phyloP scores from a whole-genome alignment of 1,140 invertebrate genomes.

The Metopolophium dirhodum region DNA sequence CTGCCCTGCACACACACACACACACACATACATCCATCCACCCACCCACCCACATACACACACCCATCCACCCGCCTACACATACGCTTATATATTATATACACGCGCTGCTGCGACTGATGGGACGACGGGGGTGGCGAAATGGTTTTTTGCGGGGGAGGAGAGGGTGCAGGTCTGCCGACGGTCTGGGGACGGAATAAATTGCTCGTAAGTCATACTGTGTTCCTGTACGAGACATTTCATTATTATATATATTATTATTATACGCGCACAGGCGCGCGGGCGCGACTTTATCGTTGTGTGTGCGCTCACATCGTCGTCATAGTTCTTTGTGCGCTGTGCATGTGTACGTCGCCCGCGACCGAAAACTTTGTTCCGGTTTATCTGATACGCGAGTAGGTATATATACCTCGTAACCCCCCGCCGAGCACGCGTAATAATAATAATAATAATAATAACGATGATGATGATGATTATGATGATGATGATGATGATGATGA shows the following conservation, averaged over 20 bases:
- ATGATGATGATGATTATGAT: no score
- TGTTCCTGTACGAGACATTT: slow-evolving; percentile 56
- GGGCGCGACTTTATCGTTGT: slow-evolving; percentile 31
- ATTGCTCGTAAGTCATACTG: slow-evolving; percentile 56
- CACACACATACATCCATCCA: no score
- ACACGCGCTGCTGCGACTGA: not conserved
- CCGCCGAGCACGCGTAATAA: not conserved
- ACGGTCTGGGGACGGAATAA: slow-evolving; percentile 46
- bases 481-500: no score
- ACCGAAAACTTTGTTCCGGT: slow-evolving; percentile 50
- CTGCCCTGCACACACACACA: not conserved
- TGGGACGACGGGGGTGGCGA: not conserved
- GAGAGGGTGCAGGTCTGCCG: not conserved
- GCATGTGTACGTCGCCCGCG: not conserved
- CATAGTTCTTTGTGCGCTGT: slow-evolving; percentile 41
- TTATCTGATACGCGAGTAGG: slow-evolving; percentile 20
- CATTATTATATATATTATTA: slow-evolving; percentile 20
- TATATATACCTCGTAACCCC: not conserved
- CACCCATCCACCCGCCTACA: no score
- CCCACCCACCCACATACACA: no score
- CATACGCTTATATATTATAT: not conserved
- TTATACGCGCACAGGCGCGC: not conserved
- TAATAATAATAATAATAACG: no score
- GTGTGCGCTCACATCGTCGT: slow-evolving; percentile 17
- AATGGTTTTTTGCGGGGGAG: not conserved